Evolutionary conservation across 1,140 invertebrate species (phyloP).

Genomic region (Holotrichia oblita): DNA sequence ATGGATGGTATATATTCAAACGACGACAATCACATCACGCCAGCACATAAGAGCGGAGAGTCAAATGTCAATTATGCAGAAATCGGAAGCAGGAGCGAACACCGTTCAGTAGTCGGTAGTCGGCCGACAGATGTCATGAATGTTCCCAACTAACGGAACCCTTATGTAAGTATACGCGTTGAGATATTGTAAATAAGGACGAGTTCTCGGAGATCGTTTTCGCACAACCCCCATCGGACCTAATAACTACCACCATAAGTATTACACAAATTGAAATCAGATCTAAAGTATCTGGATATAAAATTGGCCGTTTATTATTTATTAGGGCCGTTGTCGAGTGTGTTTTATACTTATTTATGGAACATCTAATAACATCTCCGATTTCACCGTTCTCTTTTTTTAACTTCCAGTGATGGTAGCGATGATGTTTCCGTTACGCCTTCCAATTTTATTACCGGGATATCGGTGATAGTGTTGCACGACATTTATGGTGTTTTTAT

Average conservation of each 20-base stretch:
- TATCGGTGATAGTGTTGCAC: no score
- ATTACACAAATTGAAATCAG: constrained; percentile 40
- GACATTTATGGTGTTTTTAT: no score
- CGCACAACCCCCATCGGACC: constrained; percentile 26
- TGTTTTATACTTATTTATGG: constrained; percentile 26
- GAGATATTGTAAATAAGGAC: background rate
- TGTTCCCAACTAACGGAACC: background rate
- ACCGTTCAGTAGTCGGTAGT: background rate
- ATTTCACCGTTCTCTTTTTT: background rate
- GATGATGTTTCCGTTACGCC: no score
- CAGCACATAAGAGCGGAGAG: no score
- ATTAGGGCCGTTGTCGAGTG: background rate
- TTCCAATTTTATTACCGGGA: no score
- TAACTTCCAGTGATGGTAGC: no score
- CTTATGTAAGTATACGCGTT: constrained; percentile 17
- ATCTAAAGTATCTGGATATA: background rate
- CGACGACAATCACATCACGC: no score
- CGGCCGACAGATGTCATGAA: constrained; percentile 27
- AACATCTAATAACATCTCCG: background rate
- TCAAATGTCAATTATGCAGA: constrained; percentile 14
- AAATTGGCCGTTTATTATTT: background rate
- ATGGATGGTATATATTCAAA: no score
- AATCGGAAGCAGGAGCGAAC: background rate
- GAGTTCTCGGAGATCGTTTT: constrained; percentile 32
- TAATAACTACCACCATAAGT: constrained; percentile 36